Evolutionary conservation across 1,140 invertebrate species (phyloP).

Genomic region (Bombus sibiricus): DNA sequence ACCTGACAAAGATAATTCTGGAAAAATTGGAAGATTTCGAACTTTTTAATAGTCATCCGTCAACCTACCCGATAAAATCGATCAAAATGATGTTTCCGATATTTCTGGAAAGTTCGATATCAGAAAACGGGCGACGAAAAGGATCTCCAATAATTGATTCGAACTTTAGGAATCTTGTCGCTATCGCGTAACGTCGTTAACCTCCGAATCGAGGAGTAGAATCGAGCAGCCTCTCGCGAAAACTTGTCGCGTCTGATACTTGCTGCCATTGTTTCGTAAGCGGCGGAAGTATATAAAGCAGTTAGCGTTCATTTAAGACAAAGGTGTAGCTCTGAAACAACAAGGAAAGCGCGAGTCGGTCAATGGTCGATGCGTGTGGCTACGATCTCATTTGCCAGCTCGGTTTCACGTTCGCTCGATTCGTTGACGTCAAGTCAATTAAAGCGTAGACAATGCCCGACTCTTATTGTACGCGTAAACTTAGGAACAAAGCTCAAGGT

Average conservation of each 20-base stretch:
- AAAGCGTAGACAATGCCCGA: conserved; percentile 30
- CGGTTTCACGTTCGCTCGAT: neutral
- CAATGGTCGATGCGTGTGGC: neutral
- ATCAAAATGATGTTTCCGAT: too few species aligned
- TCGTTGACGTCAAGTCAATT: conserved; percentile 40
- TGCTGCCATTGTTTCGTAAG: neutral
- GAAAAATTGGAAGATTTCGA: neutral
- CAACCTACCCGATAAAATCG: neutral
- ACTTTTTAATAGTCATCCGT: neutral
- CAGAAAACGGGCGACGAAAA: neutral
- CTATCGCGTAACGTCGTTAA: neutral
- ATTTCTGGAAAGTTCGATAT: neutral
- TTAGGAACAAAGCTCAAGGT: conserved; percentile 13
- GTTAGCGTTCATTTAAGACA: conserved; percentile 4
- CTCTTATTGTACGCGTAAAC: neutral
- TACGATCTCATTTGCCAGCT: conserved; percentile 6
- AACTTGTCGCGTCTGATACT: neutral
- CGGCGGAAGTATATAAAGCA: conserved; percentile 12
- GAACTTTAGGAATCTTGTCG: neutral
- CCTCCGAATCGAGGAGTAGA: neutral
- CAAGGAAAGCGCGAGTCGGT: neutral
- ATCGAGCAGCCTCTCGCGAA: neutral
- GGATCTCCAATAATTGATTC: neutral
- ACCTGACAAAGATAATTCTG: neutral
- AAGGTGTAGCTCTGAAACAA: neutral